Percentiles rank a stretch among this genome's conserved stretches.
These are phyloP conservation scores for Tympanuchus pallidicinctus DNA, from an alignment of 2,113 vertebrate genomes.

Conservation along the genomic window DNA sequence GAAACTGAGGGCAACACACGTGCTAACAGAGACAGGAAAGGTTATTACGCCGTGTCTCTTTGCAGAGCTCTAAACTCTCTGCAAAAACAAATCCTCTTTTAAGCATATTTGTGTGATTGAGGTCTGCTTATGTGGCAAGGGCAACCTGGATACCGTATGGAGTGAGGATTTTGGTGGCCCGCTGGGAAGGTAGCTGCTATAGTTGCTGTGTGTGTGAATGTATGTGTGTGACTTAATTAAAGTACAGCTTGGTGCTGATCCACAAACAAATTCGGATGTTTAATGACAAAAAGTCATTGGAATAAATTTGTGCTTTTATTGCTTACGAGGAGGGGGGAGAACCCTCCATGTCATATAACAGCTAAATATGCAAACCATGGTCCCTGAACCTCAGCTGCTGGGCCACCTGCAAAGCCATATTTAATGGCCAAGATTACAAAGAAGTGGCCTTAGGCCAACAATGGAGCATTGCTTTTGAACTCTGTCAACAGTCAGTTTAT, in stretches of 20 bases:
- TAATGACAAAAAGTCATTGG: slow-evolving; percentile 74
- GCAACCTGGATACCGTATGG: slow-evolving; percentile 25
- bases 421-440: slow-evolving; percentile 85
- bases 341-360: slow-evolving; percentile 68
- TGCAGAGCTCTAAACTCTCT: slow-evolving; percentile 19
- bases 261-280: slow-evolving; percentile 56
- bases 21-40: background rate
- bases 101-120: slow-evolving; percentile 50
- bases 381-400: slow-evolving; percentile 75
- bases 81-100: slow-evolving; percentile 61
- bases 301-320: slow-evolving; percentile 76
- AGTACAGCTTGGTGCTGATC: slow-evolving; percentile 28
- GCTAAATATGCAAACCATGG: slow-evolving; percentile 80
- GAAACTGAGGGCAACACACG: background rate
- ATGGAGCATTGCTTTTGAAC: slow-evolving; percentile 80
- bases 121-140: slow-evolving; percentile 58
- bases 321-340: slow-evolving; percentile 67
- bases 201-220: background rate
- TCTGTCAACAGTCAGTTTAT: slow-evolving; percentile 83
- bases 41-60: slow-evolving; percentile 14
- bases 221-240: slow-evolving; percentile 39
- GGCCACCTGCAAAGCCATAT: slow-evolving; percentile 83
- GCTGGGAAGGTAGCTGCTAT: slow-evolving; percentile 37
- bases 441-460: slow-evolving; percentile 79
- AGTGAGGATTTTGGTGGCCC: slow-evolving; percentile 43